Base-by-base conservation (phyloP, 2,797 vertebrate genomes). In the Rhinatrema bivittatum region DNA sequence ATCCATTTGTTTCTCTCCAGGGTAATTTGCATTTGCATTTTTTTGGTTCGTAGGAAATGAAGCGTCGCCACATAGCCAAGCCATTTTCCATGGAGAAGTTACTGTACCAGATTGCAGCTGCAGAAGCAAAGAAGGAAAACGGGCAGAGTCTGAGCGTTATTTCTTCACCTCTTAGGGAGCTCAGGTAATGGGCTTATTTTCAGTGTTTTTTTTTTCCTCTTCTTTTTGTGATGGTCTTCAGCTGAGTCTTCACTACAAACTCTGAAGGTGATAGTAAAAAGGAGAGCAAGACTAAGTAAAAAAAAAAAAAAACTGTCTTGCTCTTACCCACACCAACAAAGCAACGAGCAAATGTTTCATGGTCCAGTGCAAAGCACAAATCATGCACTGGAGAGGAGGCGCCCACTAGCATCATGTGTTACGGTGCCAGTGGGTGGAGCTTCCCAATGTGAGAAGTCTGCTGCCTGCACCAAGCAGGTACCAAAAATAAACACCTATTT, bases 1-100 rank as follows among this genome's bases (percentile, higher is more conserved):
- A n/a, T n/a, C n/a, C n/a, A n/a, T n/a, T n/a, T n/a, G n/a, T n/a
- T n/a, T n/a, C n/a, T n/a, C n/a, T n/a, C n/a, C n/a, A n/a, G n/a
- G n/a, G n/a, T n/a, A n/a, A n/a, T n/a, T n/a, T n/a, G n/a, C n/a
- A n/a, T n/a, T n/a, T n/a, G 3, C 8, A 8, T 21, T 22, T 36
- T 9, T 23, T 29, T 23, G 16, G 28, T 21, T 12, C 46, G 7
- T 73, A 99, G 96, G 94, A 97, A 74, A 90, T 99, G 85, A 99
- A 98, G 76, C 91, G 81, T 53, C 90, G 95, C 49, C 87, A 72
- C 45, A 93, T 98, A 74, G 91, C 96, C 52, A 98, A 98, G 76
- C 92, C 94, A 7, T 99, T 99, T 74, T 98, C 96, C 46, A 98
- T 98, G 94, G 96, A 99, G 76, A 99, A 98, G 86, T 70, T 99